Conservation (phyloP, 2,797 vertebrate species). For the Orestias chungarensis region DNA sequence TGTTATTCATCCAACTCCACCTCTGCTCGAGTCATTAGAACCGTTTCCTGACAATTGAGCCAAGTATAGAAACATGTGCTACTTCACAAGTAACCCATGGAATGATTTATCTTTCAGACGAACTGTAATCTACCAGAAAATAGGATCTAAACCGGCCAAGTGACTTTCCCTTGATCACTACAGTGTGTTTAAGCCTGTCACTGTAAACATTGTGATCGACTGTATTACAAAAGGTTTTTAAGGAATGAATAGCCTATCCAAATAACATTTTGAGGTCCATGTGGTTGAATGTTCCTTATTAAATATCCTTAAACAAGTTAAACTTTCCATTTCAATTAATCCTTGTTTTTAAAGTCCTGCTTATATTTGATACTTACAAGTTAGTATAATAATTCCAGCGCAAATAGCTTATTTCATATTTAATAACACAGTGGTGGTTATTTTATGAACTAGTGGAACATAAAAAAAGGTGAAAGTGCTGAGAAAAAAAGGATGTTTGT, state of each 20-base stretch:
- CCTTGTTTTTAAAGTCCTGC: constrained; percentile 12
- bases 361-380: background rate
- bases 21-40: too few species aligned
- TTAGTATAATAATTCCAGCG: too few species aligned
- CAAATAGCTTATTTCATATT: background rate
- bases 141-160: too few species aligned
- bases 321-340: constrained; percentile 12
- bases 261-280: constrained; percentile 22
- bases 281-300: constrained; percentile 24
- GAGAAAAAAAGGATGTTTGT: constrained; percentile 19
- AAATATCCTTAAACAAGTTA: constrained; percentile 14
- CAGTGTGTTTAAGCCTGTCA: too few species aligned
- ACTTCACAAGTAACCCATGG: too few species aligned
- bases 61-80: too few species aligned
- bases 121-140: too few species aligned
- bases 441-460: background rate
- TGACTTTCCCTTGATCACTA: too few species aligned
- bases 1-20: too few species aligned
- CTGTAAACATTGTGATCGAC: constrained; percentile 27
- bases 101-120: too few species aligned
- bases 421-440: too few species aligned
- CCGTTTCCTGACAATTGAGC: too few species aligned
- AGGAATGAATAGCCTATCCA: constrained; percentile 30
- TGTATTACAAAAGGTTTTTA: constrained; percentile 36
- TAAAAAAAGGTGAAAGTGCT: constrained; percentile 5